Base-by-base conservation (phyloP, 2,888 invertebrate species). In the Piscicola geometra region DNA sequence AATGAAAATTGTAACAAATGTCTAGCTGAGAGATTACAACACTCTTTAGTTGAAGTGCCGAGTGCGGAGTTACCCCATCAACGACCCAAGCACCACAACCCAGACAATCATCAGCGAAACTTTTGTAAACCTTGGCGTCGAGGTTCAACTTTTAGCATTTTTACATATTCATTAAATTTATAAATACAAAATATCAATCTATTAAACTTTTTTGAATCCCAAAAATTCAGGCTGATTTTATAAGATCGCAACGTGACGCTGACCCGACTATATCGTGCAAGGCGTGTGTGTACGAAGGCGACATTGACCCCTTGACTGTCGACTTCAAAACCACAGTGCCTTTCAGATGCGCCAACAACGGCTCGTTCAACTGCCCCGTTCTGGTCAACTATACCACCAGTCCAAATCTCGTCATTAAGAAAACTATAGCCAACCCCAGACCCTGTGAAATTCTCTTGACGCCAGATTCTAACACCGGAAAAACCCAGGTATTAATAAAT, bases 261-360 rank as follows among this genome's bases (percentile, higher is more conserved):
- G 41, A 41, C 56, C 1, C 56, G 0, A 33, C 18, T 1, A n/a
- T 32, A 2, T 32, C 60, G 15, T 73, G 73, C 32, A 35, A 73
- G 1, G 25, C 33, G 5, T 73, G 73, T 32, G 35, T 73, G 3
- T n/a, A n/a, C 1, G 73, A 73, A n/a, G 33, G 33, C 12, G 73
- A 73, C n/a, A 33, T 35, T n/a, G 73, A 73, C 36, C 73, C 73
- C 1, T 28, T 73, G 35, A 56, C 32, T 28, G 56, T 73, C 2
- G 56, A 9, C 25, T 36, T 36, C 18, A 32, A 28, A 33, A 52
- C 73, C 73, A 73, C 73, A 12, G 64, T 73, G 12, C 73, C 73
- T 30, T 64, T 73, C 41, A 56, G 73, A 73, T 73, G 73, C 25
- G 21, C 52, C 32, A 32, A 72, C 30, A 32, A 64, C 28, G n/a